Conservation (phyloP, 2,797 vertebrate genomes). For the Rhinichthys osculus region DNA sequence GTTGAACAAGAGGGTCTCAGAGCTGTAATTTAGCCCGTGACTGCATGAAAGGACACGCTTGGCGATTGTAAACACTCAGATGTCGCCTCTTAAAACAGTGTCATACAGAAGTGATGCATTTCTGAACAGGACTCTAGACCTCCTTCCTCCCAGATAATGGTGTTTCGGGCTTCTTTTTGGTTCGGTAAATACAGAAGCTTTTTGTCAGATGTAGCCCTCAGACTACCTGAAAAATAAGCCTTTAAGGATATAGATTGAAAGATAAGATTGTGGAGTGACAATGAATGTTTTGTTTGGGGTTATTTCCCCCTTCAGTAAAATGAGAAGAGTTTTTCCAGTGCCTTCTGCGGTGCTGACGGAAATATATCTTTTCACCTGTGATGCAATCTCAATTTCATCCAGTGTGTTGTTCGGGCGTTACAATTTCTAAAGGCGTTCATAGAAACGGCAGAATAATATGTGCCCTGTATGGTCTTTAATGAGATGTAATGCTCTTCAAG, state of each 20-base stretch:
- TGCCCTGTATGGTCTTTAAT: slow-evolving; percentile 8
- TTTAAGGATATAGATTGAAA: slow-evolving; percentile 25
- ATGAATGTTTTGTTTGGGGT: slow-evolving; percentile 29
- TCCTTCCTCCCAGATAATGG: background rate
- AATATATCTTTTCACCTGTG: slow-evolving; percentile 11
- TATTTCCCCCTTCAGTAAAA: slow-evolving; percentile 28
- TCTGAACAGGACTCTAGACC: slow-evolving; percentile 8
- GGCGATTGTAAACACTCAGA: slow-evolving; percentile 30
- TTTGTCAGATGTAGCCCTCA: background rate
- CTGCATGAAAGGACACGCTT: slow-evolving; percentile 47
- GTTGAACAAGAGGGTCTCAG: slow-evolving; percentile 34
- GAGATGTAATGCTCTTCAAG: slow-evolving; percentile 5
- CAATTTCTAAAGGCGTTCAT: background rate
- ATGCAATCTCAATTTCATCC: slow-evolving; percentile 19
- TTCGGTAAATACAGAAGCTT: background rate
- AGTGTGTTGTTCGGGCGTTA: background rate
- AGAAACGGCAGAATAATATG: background rate
- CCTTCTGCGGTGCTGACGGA: background rate
- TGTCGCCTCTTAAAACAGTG: slow-evolving; percentile 9
- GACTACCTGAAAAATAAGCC: slow-evolving; percentile 20
- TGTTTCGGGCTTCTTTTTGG: background rate
- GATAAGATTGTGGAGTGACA: slow-evolving; percentile 35
- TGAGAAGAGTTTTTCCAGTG: background rate
- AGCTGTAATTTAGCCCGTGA: slow-evolving; percentile 20
- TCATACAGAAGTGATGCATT: slow-evolving; percentile 21